A percentile compares a stretch with the other conserved stretches of the same genome.
Conservation (phyloP, 2,888 invertebrate genomes). For the Perizoma affinitatum region DNA sequence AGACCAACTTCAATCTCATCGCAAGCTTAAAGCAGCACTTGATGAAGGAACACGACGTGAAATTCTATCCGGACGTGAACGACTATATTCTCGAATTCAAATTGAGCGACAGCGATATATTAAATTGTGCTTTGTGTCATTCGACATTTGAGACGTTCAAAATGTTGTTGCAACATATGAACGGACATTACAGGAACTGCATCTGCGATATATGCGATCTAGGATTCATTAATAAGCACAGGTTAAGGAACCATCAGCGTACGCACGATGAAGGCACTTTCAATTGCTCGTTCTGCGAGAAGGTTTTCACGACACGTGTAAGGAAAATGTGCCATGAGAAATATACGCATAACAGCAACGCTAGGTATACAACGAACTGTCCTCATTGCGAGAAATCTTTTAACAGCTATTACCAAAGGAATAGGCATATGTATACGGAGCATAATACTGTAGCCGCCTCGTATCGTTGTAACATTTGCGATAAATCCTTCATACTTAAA, state of each 20-base stretch:
- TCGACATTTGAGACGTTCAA: slow-evolving; percentile 72
- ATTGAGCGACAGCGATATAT: slow-evolving; percentile 53
- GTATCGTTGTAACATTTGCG: slow-evolving; percentile 74
- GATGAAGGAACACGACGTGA: slow-evolving; percentile 57
- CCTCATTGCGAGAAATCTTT: slow-evolving; percentile 70
- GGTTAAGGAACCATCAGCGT: slow-evolving; percentile 64
- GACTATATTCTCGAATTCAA: slow-evolving; percentile 73
- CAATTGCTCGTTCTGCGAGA: slow-evolving; percentile 69
- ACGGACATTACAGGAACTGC: slow-evolving; percentile 72
- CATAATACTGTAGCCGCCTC: slow-evolving; percentile 66
- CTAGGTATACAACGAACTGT: slow-evolving; percentile 69
- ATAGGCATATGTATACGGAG: slow-evolving; percentile 67
- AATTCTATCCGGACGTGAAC: slow-evolving; percentile 63
- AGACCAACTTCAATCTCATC: slow-evolving; percentile 48
- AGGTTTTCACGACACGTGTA: slow-evolving; percentile 63
- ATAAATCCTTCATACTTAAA: slow-evolving; percentile 69
- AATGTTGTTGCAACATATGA: slow-evolving; percentile 74
- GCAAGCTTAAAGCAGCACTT: slow-evolving; percentile 61
- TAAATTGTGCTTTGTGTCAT: slow-evolving; percentile 67
- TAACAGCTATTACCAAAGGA: slow-evolving; percentile 70
- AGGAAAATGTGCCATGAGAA: slow-evolving; percentile 70
- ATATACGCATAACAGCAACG: slow-evolving; percentile 64
- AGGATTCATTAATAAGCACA: slow-evolving; percentile 70
- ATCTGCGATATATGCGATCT: slow-evolving; percentile 71
- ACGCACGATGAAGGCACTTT: slow-evolving; percentile 66